phyloP scores from a whole-genome alignment of 2,888 invertebrate species.

The Lasioglossum leucozonium region DNA sequence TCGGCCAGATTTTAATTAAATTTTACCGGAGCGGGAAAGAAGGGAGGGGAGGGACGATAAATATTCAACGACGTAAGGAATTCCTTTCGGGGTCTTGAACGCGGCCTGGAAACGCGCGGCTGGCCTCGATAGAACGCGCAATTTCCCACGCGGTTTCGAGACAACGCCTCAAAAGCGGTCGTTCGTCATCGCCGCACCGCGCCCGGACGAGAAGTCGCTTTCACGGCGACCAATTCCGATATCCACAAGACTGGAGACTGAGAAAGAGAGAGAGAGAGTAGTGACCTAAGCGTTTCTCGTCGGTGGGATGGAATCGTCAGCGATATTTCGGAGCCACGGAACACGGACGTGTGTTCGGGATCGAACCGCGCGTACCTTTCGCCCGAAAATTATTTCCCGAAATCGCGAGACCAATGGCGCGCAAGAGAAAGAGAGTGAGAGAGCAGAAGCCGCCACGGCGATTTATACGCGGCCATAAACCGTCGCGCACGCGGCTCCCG shows the following conservation, averaged over 20 bases:
- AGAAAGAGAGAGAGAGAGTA: too few relatives aligned
- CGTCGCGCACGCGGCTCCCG: neutral
- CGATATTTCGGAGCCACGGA: neutral
- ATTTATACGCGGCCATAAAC: neutral
- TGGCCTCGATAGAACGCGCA: slow-evolving; percentile 48
- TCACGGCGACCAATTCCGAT: slow-evolving; percentile 2
- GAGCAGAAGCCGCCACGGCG: neutral
- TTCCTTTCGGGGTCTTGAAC: slow-evolving; percentile 46
- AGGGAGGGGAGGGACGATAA: slow-evolving; percentile 30
- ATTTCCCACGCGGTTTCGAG: slow-evolving; percentile 54
- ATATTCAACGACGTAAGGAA: slow-evolving; percentile 64
- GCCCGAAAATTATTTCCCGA: neutral
- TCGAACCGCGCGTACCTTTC: neutral
- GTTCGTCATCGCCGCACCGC: neutral
- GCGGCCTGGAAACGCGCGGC: slow-evolving; percentile 38
- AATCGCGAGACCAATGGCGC: neutral
- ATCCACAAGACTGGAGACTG: neutral
- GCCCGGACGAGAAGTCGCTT: neutral
- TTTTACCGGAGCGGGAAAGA: neutral
- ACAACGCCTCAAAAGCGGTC: slow-evolving; percentile 20
- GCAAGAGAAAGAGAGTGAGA: neutral
- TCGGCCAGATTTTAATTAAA: neutral
- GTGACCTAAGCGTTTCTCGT: neutral
- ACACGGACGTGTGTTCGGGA: neutral
- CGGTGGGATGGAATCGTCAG: neutral